Conservation (phyloP, 2,797 vertebrate species). For the Sebastes steindachneri region DNA sequence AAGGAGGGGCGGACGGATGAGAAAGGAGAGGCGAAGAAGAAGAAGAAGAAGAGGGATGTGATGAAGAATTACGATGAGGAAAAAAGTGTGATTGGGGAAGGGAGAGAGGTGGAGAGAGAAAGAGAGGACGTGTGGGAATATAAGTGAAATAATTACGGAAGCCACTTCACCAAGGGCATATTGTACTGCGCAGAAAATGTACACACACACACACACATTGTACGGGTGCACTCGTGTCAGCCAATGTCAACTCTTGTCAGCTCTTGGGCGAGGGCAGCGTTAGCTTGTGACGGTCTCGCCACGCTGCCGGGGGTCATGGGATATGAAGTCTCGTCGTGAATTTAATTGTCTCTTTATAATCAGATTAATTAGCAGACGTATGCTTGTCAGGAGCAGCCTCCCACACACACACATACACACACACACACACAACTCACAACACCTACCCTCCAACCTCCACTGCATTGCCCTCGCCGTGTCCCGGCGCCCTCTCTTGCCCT, state of each 20-base stretch:
- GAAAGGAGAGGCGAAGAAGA: slow-evolving; percentile 42
- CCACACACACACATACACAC: not conserved
- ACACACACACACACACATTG: slow-evolving; percentile 20
- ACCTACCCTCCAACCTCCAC: slow-evolving; percentile 14
- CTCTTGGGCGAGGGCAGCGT: slow-evolving; percentile 44
- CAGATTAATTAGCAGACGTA: slow-evolving; percentile 80
- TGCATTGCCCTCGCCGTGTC: slow-evolving; percentile 4
- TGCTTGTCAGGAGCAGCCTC: slow-evolving; percentile 61
- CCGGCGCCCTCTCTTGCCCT: slow-evolving; percentile 26
- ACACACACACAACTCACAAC: not conserved
- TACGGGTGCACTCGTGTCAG: slow-evolving; percentile 25
- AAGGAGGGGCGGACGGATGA: slow-evolving; percentile 62
- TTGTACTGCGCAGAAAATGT: slow-evolving; percentile 50
- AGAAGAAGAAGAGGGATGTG: slow-evolving; percentile 40
- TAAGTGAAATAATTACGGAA: slow-evolving; percentile 72
- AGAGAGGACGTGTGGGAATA: slow-evolving; percentile 55
- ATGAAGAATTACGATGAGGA: slow-evolving; percentile 73
- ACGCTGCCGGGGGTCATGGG: slow-evolving; percentile 44
- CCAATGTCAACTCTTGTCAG: slow-evolving; percentile 62
- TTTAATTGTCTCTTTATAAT: slow-evolving; percentile 81
- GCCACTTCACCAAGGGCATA: slow-evolving; percentile 73
- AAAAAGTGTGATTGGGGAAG: slow-evolving; percentile 50
- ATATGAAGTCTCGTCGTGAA: slow-evolving; percentile 67
- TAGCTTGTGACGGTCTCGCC: slow-evolving; percentile 34
- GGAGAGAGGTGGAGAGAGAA: slow-evolving; percentile 24